Evolutionary conservation across 2,797 vertebrate species (phyloP).

Genomic region (Trachurus trachurus): DNA sequence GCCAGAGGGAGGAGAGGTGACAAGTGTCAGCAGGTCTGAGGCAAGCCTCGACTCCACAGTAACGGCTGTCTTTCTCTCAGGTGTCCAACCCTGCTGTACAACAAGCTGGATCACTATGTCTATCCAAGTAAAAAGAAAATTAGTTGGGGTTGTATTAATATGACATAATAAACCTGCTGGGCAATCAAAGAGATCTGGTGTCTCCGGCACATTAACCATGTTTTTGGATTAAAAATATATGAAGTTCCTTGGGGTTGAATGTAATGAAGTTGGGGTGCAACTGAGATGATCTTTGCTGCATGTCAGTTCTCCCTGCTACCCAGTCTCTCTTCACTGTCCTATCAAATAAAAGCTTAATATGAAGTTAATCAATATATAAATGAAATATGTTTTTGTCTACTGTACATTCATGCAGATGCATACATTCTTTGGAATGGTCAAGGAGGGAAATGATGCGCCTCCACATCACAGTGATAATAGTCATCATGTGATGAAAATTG

Average conservation of each 20-base stretch:
- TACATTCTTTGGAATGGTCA: too few relatives aligned
- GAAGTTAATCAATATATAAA: neutral
- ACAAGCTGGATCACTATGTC: neutral
- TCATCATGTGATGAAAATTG: neutral
- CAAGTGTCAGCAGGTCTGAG: constrained; percentile 60
- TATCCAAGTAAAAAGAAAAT: neutral
- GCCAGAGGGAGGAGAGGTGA: constrained; percentile 41
- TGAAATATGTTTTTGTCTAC: neutral
- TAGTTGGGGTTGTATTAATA: too few relatives aligned
- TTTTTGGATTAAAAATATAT: too few relatives aligned
- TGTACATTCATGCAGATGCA: neutral
- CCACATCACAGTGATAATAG: neutral
- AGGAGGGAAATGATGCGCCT: neutral
- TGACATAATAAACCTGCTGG: too few relatives aligned
- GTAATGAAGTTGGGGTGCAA: too few relatives aligned
- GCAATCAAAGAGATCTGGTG: too few relatives aligned
- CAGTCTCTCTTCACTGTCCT: too few relatives aligned
- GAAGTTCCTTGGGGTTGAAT: too few relatives aligned
- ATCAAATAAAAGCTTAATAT: too few relatives aligned
- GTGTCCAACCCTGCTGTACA: constrained; percentile 4
- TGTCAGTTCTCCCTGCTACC: too few relatives aligned
- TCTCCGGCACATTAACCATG: too few relatives aligned
- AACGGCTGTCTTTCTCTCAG: constrained; percentile 46
- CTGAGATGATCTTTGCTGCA: too few relatives aligned
- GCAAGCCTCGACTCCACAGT: constrained; percentile 49